These are phyloP conservation scores for Drosophila rubida DNA, from an alignment of 2,888 invertebrate species.

Conservation along the genomic window DNA sequence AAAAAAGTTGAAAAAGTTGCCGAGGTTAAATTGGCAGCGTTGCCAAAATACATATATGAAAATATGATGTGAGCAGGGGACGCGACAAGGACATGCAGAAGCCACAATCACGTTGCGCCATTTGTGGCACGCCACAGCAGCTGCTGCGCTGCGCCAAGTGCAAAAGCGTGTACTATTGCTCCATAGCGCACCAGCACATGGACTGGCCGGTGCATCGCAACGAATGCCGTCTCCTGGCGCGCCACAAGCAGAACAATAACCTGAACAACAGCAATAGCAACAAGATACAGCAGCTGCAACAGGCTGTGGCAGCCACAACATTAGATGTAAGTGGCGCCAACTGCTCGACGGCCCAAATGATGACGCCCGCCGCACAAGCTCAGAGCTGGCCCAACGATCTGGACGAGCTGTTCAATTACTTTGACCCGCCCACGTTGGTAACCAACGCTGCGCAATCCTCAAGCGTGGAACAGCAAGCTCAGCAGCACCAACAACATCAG, in stretches of 20 bases:
- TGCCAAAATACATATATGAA: slow-evolving; percentile 33
- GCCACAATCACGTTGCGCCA: slow-evolving; percentile 66
- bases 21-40: slow-evolving; percentile 60
- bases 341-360: slow-evolving; percentile 64
- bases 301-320: slow-evolving; percentile 67
- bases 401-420: slow-evolving; percentile 55
- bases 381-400: slow-evolving; percentile 66
- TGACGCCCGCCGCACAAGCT: slow-evolving; percentile 58
- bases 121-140: slow-evolving; percentile 81
- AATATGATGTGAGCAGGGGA: slow-evolving; percentile 50
- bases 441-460: slow-evolving; percentile 23
- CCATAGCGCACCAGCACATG: slow-evolving; percentile 90
- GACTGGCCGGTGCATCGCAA: slow-evolving; percentile 92
- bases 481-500: slow-evolving; percentile 13
- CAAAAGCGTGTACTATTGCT: slow-evolving; percentile 91
- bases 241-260: slow-evolving; percentile 68
- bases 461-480: slow-evolving; percentile 23
- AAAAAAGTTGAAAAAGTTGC: not conserved
- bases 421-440: slow-evolving; percentile 41
- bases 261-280: slow-evolving; percentile 48
- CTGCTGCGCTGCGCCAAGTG: slow-evolving; percentile 91
- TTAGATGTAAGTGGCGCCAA: slow-evolving; percentile 65
- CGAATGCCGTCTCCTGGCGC: slow-evolving; percentile 86
- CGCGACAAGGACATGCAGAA: slow-evolving; percentile 72
- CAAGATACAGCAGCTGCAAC: slow-evolving; percentile 75